Evolutionary conservation across 2,797 vertebrate genomes (phyloP).

Genomic region (Xenopus petersii): DNA sequence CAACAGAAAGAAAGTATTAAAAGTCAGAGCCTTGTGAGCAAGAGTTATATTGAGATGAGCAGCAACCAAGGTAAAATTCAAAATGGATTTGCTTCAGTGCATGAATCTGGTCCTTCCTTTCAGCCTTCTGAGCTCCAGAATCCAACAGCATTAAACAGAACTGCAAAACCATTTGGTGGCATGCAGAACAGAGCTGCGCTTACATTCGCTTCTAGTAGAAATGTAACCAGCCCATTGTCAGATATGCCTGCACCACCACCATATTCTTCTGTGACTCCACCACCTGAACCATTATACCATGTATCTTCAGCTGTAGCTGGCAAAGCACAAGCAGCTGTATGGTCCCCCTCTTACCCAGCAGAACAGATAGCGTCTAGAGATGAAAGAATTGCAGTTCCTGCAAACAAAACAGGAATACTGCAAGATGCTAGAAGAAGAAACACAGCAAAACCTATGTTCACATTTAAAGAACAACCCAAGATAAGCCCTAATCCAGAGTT

Average conservation of each 20-base stretch:
- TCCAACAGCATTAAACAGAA: slow-evolving; percentile 24
- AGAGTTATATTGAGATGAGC: slow-evolving; percentile 76
- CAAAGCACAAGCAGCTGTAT: slow-evolving; percentile 61
- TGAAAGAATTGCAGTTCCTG: slow-evolving; percentile 91
- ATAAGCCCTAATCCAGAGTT: slow-evolving; percentile 88
- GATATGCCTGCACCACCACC: slow-evolving; percentile 72
- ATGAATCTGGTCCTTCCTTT: slow-evolving; percentile 58
- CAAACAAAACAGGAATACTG: slow-evolving; percentile 85
- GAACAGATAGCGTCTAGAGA: slow-evolving; percentile 94
- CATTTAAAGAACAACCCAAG: slow-evolving; percentile 88
- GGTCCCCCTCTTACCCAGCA: slow-evolving; percentile 74
- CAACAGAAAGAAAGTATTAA: slow-evolving; percentile 56
- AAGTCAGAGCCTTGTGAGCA: slow-evolving; percentile 59
- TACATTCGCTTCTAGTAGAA: slow-evolving; percentile 71
- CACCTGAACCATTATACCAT: slow-evolving; percentile 71
- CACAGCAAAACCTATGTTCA: slow-evolving; percentile 90
- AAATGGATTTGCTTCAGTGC: slow-evolving; percentile 69
- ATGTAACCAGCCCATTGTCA: slow-evolving; percentile 67
- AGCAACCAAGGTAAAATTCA: slow-evolving; percentile 52
- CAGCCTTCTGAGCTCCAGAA: slow-evolving; percentile 69
- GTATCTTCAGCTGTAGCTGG: slow-evolving; percentile 59
- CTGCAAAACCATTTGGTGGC: no score
- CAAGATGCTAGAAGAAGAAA: slow-evolving; percentile 78
- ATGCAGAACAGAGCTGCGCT: slow-evolving; percentile 50
- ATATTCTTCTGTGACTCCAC: slow-evolving; percentile 67